Evolutionary conservation across 2,888 invertebrate genomes (phyloP).

Genomic region (Tineola bisselliella): DNA sequence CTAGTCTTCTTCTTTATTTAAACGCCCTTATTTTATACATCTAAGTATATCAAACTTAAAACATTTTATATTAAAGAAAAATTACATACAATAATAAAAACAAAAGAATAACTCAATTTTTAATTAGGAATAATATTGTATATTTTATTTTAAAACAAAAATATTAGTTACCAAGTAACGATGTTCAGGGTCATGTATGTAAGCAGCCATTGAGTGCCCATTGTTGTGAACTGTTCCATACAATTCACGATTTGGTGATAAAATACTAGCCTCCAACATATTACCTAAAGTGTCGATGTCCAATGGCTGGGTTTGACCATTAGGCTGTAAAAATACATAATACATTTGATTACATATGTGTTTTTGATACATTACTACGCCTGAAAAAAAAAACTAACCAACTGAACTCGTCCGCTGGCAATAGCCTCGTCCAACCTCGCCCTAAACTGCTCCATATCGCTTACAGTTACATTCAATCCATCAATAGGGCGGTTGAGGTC

Average conservation of each 20-base stretch:
- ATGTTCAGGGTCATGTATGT: conserved; percentile 77
- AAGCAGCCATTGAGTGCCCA: conserved; percentile 77
- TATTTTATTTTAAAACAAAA: too few species aligned
- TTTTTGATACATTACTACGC: too few species aligned
- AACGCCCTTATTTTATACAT: too few species aligned
- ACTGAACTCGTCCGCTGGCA: conserved; percentile 71
- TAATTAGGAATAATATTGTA: too few species aligned
- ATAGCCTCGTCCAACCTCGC: conserved; percentile 79
- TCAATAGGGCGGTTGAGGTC: conserved; percentile 76
- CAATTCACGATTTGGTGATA: conserved; percentile 71
- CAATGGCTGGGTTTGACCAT: conserved; percentile 57
- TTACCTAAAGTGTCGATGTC: conserved; percentile 78
- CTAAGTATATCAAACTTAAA: too few species aligned
- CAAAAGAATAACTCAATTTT: too few species aligned
- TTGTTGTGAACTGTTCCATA: conserved; percentile 81
- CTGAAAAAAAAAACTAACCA: conserved; percentile 45
- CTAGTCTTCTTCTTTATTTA: too few species aligned
- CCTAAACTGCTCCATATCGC: conserved; percentile 79
- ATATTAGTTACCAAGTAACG: conserved; percentile 69
- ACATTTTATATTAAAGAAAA: too few species aligned
- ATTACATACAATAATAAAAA: too few species aligned
- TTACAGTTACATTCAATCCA: conserved; percentile 66
- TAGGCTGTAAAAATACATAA: conserved; percentile 33
- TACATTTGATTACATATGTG: too few species aligned
- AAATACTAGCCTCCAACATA: conserved; percentile 73